Percentiles rank a stretch among this genome's conserved stretches.
Evolutionary conservation across 2,113 vertebrate species (phyloP).

Genomic region (Dromiciops gliroides): DNA sequence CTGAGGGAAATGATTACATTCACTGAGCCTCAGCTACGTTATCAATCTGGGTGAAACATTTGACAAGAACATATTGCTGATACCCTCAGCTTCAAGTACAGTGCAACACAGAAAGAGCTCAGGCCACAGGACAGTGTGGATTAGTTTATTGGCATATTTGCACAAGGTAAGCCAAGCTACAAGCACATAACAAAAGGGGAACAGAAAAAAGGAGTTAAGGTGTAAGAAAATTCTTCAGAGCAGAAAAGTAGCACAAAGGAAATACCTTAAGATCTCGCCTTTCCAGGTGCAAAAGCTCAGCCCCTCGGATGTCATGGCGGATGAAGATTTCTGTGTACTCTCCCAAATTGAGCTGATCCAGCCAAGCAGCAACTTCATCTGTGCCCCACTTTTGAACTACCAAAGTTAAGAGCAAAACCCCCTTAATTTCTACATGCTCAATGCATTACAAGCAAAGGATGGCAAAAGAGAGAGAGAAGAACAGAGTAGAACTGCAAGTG

Average conservation of each 20-base stretch:
- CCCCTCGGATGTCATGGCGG: slow-evolving; percentile 99
- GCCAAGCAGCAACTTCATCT: slow-evolving; percentile 99
- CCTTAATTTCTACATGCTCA: slow-evolving; percentile 93
- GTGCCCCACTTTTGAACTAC: slow-evolving; percentile 99
- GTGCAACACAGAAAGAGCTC: slow-evolving; percentile 74
- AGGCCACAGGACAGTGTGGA: slow-evolving; percentile 70
- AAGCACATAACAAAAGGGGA: slow-evolving; percentile 81
- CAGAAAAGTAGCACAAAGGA: slow-evolving; percentile 87
- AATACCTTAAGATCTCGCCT: slow-evolving; percentile 99
- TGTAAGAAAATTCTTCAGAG: slow-evolving; percentile 82
- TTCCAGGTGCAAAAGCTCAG: slow-evolving; percentile 99
- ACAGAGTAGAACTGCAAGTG: slow-evolving; percentile 86
- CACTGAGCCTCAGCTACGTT: slow-evolving; percentile 62
- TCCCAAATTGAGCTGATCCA: slow-evolving; percentile 99
- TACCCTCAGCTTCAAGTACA: slow-evolving; percentile 61
- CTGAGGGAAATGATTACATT: slow-evolving; percentile 30
- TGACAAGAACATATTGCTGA: slow-evolving; percentile 49
- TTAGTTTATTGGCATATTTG: slow-evolving; percentile 78
- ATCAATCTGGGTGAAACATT: slow-evolving; percentile 21
- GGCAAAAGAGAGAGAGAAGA: slow-evolving; percentile 86
- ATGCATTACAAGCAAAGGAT: slow-evolving; percentile 90
- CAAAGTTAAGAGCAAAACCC: slow-evolving; percentile 97
- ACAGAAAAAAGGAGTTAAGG: slow-evolving; percentile 78
- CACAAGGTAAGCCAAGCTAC: slow-evolving; percentile 84
- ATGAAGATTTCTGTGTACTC: slow-evolving; percentile 99